These are phyloP conservation scores for Brenthis daphne DNA, from an alignment of 2,888 invertebrate genomes.

Conservation along the genomic window DNA sequence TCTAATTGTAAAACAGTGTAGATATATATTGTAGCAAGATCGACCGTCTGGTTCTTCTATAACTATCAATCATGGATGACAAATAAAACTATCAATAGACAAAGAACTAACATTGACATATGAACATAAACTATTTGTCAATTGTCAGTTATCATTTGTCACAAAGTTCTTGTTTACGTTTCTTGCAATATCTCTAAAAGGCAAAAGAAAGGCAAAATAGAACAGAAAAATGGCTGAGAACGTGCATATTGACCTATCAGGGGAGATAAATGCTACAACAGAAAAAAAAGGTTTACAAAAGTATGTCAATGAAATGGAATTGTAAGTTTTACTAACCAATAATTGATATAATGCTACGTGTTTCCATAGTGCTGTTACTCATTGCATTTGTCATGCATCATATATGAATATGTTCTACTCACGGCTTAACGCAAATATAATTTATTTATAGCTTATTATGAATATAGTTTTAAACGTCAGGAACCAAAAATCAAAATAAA, in stretches of 20 bases:
- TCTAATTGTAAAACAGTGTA: too few species aligned
- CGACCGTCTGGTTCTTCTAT: too few species aligned
- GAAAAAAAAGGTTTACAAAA: slow-evolving; percentile 78
- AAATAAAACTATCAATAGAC: neutral
- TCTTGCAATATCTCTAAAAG: neutral
- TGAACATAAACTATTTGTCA: neutral
- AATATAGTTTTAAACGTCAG: too few species aligned
- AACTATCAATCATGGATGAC: too few species aligned
- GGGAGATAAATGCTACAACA: slow-evolving; percentile 71
- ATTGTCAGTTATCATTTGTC: slow-evolving; percentile 10
- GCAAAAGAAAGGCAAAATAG: slow-evolving; percentile 1
- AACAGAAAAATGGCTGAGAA: slow-evolving; percentile 66
- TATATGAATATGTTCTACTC: slow-evolving; percentile 9
- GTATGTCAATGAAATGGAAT: slow-evolving; percentile 79
- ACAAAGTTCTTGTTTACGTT: slow-evolving; percentile 22
- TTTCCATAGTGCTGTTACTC: slow-evolving; percentile 37
- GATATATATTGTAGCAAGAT: too few species aligned
- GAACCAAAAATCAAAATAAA: too few species aligned
- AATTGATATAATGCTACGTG: slow-evolving; percentile 50
- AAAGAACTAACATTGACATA: slow-evolving; percentile 1
- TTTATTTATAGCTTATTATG: too few species aligned
- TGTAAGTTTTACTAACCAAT: slow-evolving; percentile 61
- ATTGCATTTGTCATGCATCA: neutral
- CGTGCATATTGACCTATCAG: slow-evolving; percentile 74
- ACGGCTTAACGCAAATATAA: too few species aligned